Base-by-base conservation (phyloP, 2,888 invertebrate genomes). In the Oligia fasciuncula region DNA sequence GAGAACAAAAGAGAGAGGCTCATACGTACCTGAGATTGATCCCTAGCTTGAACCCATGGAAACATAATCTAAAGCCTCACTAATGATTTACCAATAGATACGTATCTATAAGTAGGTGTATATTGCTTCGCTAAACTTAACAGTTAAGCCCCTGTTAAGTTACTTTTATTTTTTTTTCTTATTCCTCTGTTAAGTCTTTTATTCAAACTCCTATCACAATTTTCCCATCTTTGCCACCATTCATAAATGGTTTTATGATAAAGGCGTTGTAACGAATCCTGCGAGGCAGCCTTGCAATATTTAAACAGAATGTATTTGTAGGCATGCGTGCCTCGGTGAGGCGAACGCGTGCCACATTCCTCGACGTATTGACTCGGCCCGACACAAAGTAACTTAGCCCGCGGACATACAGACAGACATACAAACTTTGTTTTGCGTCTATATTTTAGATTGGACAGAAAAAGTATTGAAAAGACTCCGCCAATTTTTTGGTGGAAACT, bases 311-410 rank as follows among this genome's bases (percentile, higher is more conserved):
- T 79, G 85, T 88, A 86, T 90, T 90, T 88, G 86, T 87, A 84
- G 83, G 87, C 87, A 85, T 89, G 90, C 90, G 86, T 88, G 87
- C 80, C 88, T 90, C 85, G 85, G 88, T 87, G 90, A 85, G 86
- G 85, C 80, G 86, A 88, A 89, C 94, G 92, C 92, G 94, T 93
- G 94, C 94, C 94, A 93, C 95, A 96, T 96, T 95, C 95, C 95
- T 89, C 77, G 80, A 87, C 86, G 87, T 96, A 91, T 96, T 96
- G 95, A 95, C 96, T 95, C 91, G 91, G 81, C 77, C 90, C 90
- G 89, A 90, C 93, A 93, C 94, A 93, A 94, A 93, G 94, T 94
- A 91, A 93, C 93, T 91, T 91, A 85, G 84, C 87, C 84, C 82
- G 79, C 79, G 72, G 75, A 79, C 71, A 86, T 85, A 85, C 86